Conservation (phyloP, 1,140 invertebrate genomes). For the Drosophila ogumai region DNA sequence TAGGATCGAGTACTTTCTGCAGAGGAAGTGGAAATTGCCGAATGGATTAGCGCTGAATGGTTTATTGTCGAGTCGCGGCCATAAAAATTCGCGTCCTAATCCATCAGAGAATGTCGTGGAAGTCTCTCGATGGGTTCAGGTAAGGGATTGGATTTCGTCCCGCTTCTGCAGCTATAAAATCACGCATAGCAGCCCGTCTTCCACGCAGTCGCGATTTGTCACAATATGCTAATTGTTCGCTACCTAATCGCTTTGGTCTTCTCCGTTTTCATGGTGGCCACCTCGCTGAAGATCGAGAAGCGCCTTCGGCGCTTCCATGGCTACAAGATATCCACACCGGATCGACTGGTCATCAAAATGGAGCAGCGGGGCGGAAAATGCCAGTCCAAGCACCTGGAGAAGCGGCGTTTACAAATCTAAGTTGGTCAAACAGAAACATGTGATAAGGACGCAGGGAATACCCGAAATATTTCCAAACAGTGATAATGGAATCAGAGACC, state of each 20-base stretch:
- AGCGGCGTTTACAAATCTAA: slow-evolving; percentile 39
- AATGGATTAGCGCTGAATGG: slow-evolving; percentile 60
- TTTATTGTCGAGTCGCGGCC: slow-evolving; percentile 49
- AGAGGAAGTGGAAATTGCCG: slow-evolving; percentile 74
- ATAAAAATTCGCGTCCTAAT: slow-evolving; percentile 43
- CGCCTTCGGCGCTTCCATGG: slow-evolving; percentile 37
- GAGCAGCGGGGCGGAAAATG: slow-evolving; percentile 17
- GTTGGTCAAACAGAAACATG: not conserved
- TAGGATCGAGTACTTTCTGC: slow-evolving; percentile 16
- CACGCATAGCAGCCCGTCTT: not conserved
- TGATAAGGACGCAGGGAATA: slow-evolving; percentile 1
- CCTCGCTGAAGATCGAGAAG: slow-evolving; percentile 61
- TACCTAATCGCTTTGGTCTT: slow-evolving; percentile 73
- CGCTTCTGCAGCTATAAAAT: slow-evolving; percentile 58
- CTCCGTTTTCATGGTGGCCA: slow-evolving; percentile 74
- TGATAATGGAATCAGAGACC: slow-evolving; percentile 22
- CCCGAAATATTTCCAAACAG: not conserved
- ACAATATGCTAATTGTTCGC: slow-evolving; percentile 66
- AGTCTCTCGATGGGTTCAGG: slow-evolving; percentile 18
- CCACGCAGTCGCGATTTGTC: slow-evolving; percentile 45
- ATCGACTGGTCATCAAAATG: slow-evolving; percentile 69
- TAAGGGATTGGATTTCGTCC: not conserved
- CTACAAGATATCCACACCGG: slow-evolving; percentile 71
- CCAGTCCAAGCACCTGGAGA: slow-evolving; percentile 24
- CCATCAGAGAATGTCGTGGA: slow-evolving; percentile 1